These are phyloP conservation scores for Emys orbicularis DNA, from an alignment of 2,797 vertebrate species.

Conservation along the genomic window DNA sequence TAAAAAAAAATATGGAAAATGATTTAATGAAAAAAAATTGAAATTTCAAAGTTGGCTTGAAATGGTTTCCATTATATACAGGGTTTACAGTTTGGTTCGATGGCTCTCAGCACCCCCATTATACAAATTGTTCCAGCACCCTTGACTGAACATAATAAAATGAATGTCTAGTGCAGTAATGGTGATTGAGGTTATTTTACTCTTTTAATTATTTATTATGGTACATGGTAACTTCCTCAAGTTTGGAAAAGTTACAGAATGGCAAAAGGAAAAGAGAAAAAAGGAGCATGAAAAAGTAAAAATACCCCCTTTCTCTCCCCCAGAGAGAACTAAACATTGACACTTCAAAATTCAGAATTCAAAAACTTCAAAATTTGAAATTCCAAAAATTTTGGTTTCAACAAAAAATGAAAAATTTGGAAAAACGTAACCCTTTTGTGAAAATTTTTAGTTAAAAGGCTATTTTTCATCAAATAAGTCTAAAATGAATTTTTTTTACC, in stretches of 20 bases:
- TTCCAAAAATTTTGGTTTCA: background rate
- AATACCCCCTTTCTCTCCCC: background rate
- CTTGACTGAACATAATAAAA: background rate
- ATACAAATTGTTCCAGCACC: background rate
- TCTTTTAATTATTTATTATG: rapidly evolving
- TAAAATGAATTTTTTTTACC: background rate
- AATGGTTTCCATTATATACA: too few species aligned
- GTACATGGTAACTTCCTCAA: background rate
- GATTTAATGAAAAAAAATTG: background rate
- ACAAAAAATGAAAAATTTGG: background rate
- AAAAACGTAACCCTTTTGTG: background rate
- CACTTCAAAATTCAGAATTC: background rate
- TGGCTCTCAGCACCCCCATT: too few species aligned
- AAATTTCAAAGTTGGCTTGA: background rate
- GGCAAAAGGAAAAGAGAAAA: background rate
- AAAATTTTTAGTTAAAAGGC: background rate
- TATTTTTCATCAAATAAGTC: background rate
- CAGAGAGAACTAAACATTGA: background rate
- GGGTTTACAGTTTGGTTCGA: too few species aligned
- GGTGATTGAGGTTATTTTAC: background rate
- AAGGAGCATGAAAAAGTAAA: background rate
- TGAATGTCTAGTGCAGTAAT: background rate
- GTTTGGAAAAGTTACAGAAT: background rate
- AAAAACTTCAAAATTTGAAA: background rate
- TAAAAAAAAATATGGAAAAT: background rate